Base-by-base conservation (phyloP, 1,140 invertebrate species). In the Neuroterus valhalla region DNA sequence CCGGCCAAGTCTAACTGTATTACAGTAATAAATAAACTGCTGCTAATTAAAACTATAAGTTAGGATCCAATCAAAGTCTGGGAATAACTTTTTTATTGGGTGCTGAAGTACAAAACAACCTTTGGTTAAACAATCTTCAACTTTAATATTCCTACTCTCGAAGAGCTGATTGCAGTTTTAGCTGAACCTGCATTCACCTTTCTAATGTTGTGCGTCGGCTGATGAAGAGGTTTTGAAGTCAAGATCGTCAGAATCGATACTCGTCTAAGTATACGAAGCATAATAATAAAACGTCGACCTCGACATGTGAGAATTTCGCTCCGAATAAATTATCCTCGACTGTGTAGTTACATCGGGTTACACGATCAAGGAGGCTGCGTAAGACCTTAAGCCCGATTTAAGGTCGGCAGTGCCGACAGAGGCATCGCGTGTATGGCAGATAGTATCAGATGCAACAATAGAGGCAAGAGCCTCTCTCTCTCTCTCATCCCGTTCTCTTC, bases 391-490 rank as follows among this genome's bases (percentile, higher is more conserved):
- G 23, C 21, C 14, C 12, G 14, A 31, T 26, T 62, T 62, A 62
- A 62, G 52, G 52, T 62, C 52, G 21, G 2, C 52, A 23, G 12
- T 5, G 17, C 46, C 46, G 46, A 48, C 46, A 48, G 46, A 48
- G 46, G 46, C 46, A 17, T 48, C 46, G n/a, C 46, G 46, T 19
- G 15, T 5, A n/a, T 48, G 52, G 5, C 52, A 26, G 52, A 62
- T 62, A 62, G 21, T 62, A 62, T 62, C 52, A 14, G 10, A 26
- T 62, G 21, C 52, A 62, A 62, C 52, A 62, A 62, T 62, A 62
- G 31, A 38, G 52, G 11, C 50, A 52, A 23, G 4, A 23, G 1
- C 52, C 23, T 26, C 19, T 23, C 48, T 3, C 52, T 14, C 21
- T 14, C 17, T 23, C 17, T 52, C 23, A 8, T 52, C 4, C 14